Evolutionary conservation across 2,888 invertebrate species (phyloP).

Genomic region (Lasioglossum lativentre): DNA sequence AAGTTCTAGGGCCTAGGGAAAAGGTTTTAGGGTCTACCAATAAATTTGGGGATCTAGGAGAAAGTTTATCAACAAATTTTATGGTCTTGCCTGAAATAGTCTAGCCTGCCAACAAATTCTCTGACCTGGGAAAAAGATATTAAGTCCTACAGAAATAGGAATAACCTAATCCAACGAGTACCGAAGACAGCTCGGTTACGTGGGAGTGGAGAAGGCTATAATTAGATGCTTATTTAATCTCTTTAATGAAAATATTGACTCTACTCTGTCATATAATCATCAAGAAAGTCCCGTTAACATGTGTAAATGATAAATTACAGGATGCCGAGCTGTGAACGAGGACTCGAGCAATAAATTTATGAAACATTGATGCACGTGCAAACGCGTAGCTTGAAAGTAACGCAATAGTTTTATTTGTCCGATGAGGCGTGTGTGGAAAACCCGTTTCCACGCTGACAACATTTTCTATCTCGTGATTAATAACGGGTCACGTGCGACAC

Average conservation of each 20-base stretch:
- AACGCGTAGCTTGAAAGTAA: background rate
- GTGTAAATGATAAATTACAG: background rate
- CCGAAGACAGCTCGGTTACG: background rate
- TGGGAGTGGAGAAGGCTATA: background rate
- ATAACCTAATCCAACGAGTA: background rate
- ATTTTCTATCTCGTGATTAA: background rate
- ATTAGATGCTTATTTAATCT: background rate
- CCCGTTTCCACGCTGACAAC: conserved; percentile 1
- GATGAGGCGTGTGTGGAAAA: background rate
- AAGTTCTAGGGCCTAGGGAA: background rate
- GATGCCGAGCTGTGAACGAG: background rate
- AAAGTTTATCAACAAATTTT: background rate
- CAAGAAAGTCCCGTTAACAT: background rate
- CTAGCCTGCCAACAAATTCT: background rate
- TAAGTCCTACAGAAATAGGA: background rate
- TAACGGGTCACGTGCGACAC: background rate
- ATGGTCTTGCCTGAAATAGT: background rate
- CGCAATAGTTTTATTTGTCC: background rate
- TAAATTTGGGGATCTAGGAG: background rate
- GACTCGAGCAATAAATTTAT: background rate
- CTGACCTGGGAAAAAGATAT: background rate
- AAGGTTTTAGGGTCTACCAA: background rate
- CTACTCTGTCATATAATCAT: background rate
- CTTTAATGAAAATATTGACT: background rate
- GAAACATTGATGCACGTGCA: background rate